Evolutionary conservation across 2,888 invertebrate species (phyloP).

Genomic region (Parnassius orleans): DNA sequence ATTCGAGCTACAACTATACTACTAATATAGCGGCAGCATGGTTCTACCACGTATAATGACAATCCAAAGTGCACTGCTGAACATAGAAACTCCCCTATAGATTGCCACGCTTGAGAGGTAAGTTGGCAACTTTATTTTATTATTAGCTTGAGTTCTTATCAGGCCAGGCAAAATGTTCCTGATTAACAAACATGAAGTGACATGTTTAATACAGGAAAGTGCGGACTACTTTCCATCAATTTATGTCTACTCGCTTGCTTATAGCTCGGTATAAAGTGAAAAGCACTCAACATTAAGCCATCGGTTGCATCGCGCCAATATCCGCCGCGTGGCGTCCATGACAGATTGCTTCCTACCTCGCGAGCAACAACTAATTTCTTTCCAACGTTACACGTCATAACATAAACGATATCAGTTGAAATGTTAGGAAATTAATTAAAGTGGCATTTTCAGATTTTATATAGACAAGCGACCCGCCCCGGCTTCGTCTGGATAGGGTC

Average conservation of each 20-base stretch:
- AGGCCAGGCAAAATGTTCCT: too few relatives aligned
- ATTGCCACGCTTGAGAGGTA: too few relatives aligned
- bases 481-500: too few relatives aligned
- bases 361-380: constrained; percentile 14
- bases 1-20: too few relatives aligned
- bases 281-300: constrained; percentile 11
- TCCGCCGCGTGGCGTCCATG: constrained; percentile 19
- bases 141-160: too few relatives aligned
- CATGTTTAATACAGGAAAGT: constrained; percentile 20
- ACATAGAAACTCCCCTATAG: too few relatives aligned
- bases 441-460: too few relatives aligned
- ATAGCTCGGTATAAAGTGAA: constrained; percentile 15
- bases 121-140: too few relatives aligned
- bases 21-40: too few relatives aligned
- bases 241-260: constrained; percentile 12
- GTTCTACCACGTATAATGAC: too few relatives aligned
- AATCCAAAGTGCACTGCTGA: too few relatives aligned
- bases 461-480: too few relatives aligned
- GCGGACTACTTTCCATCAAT: constrained; percentile 21
- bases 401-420: constrained; percentile 10
- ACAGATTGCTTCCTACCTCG: constrained; percentile 22
- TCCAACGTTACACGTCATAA: constrained; percentile 4
- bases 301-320: constrained; percentile 12
- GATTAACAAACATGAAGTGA: background rate
- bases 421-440: background rate